Conservation (phyloP, 1,140 invertebrate species). For the Zeugodacus cucurbitae region DNA sequence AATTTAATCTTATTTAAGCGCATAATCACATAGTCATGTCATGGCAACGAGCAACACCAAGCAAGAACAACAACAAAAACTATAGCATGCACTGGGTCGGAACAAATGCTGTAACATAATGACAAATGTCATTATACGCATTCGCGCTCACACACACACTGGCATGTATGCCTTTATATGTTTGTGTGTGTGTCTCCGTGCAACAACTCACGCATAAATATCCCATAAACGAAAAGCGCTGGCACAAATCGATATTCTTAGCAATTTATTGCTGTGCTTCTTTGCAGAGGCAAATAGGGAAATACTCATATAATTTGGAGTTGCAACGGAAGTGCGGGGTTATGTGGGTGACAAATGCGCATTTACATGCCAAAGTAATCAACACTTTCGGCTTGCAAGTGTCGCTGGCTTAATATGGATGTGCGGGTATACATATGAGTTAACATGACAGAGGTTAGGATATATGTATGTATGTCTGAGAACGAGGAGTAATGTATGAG, state of each 20-base stretch:
- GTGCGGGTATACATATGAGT: not conserved
- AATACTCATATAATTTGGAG: not conserved
- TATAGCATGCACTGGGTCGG: not conserved
- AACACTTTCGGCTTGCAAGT: constrained; percentile 29
- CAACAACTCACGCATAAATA: not conserved
- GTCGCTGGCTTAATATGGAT: not conserved
- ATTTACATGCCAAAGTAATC: not conserved
- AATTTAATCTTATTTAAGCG: constrained; percentile 7
- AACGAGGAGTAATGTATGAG: too few relatives aligned
- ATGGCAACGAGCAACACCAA: not conserved
- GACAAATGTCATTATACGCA: constrained; percentile 6
- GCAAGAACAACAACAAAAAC: not conserved
- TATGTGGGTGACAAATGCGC: not conserved
- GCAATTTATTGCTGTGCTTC: constrained; percentile 10
- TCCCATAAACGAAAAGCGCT: not conserved
- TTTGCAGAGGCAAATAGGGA: not conserved
- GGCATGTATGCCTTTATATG: not conserved
- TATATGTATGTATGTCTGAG: not conserved
- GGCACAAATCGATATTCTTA: constrained; percentile 6
- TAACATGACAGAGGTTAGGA: too few relatives aligned
- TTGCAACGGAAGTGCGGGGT: not conserved
- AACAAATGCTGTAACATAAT: not conserved
- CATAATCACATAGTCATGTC: constrained; percentile 30
- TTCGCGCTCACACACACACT: not conserved
- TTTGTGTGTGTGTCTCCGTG: not conserved